These are phyloP conservation scores for Balanococcus diminutus DNA, from an alignment of 2,888 invertebrate species.

Conservation along the genomic window DNA sequence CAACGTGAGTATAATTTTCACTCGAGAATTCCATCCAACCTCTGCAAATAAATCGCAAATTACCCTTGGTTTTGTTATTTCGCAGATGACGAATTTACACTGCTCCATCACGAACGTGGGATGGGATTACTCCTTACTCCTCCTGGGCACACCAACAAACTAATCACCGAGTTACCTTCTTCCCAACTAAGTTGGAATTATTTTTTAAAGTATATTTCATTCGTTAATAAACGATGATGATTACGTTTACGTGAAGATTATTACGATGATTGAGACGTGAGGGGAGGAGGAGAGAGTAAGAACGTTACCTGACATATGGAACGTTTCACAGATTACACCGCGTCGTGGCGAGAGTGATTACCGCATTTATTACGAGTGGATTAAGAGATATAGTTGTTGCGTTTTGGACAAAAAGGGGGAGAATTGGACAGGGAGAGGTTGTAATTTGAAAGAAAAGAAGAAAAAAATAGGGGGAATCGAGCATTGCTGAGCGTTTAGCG, in stretches of 20 bases:
- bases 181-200: background rate
- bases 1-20: too few relatives aligned
- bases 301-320: background rate
- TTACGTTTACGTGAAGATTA: background rate
- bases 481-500: background rate
- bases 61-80: background rate
- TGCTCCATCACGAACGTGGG: background rate
- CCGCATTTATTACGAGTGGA: slow-evolving; percentile 6
- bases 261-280: background rate
- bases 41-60: too few relatives aligned
- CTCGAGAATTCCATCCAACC: too few relatives aligned
- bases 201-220: background rate
- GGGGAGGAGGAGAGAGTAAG: background rate
- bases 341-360: background rate
- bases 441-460: background rate
- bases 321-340: slow-evolving; percentile 23
- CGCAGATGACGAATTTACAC: background rate
- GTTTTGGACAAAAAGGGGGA: background rate
- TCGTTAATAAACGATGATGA: background rate
- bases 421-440: background rate
- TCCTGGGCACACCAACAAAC: too few relatives aligned
- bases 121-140: background rate
- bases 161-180: background rate
- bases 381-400: background rate
- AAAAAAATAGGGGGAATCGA: background rate